Base-by-base conservation (phyloP, 2,797 vertebrate species). In the Spizella passerina region DNA sequence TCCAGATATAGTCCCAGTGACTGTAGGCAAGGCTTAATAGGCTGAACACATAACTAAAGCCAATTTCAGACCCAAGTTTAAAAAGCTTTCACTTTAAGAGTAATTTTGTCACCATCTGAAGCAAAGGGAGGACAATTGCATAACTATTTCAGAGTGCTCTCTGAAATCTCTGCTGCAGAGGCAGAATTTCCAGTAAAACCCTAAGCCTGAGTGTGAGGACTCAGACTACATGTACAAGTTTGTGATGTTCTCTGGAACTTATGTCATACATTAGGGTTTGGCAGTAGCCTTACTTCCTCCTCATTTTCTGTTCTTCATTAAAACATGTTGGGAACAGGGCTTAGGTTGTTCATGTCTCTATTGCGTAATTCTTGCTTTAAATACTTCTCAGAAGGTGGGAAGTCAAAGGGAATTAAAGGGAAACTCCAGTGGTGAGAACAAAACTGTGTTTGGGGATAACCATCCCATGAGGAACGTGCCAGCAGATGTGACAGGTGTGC, bases 251-350 rank as follows among this genome's bases (percentile, higher is more conserved):
- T 86, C 75, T 57, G 78, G 14, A 70, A 88, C 92, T 89, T 69
- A 71, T 71, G 88, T 93, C 69, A 77, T 73, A 80, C 83, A 89
- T 94, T 92, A 96, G 32, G 38, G 46, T 92, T 97, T 94, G 95
- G 95, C 95, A 94, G 92, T 68, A 92, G 78, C 24, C 1, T 53
- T 36, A 60, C 72, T 96, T 95, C 96, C 95, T 88, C 60, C 90
- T 94, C 78, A 15, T 93, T 92, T 91, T 96, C 97, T 97, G 96
- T 94, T 97, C 93, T 85, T 96, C 89, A 97, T 98, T 97, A 98
- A 75, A 78, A 86, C 87, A 84, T 71, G 90, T 83, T 89, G 93
- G 95, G 94, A 96, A 76, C 84, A 91, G 88, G 59, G 68, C 68
- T 93, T 59, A 57, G 78, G 93, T 86, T 85, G 90, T 57, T 93